These are phyloP conservation scores for Heliconius cydno DNA, from an alignment of 2,888 invertebrate genomes.

Conservation along the genomic window DNA sequence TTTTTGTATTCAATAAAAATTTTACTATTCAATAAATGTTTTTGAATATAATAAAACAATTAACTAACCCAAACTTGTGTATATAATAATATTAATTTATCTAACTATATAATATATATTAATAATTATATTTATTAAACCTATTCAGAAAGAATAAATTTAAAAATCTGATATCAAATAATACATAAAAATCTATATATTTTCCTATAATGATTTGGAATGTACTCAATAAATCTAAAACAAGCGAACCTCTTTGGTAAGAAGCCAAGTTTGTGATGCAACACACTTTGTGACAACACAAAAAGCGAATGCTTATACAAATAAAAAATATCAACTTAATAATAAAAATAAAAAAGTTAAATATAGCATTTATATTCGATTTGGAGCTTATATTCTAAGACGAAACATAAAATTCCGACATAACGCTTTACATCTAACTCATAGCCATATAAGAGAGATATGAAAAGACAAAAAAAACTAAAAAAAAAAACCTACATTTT, in stretches of 20 bases:
- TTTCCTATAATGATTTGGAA: conserved; percentile 40
- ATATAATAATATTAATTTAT: conserved; percentile 1
- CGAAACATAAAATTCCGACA: background rate
- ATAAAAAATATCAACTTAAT: background rate
- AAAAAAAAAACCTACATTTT: background rate
- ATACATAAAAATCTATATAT: conserved; percentile 13
- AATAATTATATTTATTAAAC: background rate
- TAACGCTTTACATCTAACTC: background rate
- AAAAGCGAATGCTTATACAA: background rate
- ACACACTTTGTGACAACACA: conserved; percentile 47
- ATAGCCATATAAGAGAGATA: conserved; percentile 14
- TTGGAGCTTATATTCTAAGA: background rate
- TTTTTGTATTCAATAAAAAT: background rate
- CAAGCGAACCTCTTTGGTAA: conserved; percentile 45
- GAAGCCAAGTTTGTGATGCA: conserved; percentile 47
- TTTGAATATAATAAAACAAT: background rate
- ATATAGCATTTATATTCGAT: conserved; percentile 28
- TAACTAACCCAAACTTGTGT: background rate
- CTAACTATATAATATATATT: conserved; percentile 5
- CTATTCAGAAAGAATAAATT: background rate
- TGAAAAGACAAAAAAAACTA: too few relatives aligned
- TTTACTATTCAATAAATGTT: conserved; percentile 2
- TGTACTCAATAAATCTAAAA: conserved; percentile 38
- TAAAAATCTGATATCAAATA: background rate
- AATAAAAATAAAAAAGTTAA: background rate